phyloP scores from a whole-genome alignment of 35 echinoderm and acorn worm genomes.

The Anneissia japonica region DNA sequence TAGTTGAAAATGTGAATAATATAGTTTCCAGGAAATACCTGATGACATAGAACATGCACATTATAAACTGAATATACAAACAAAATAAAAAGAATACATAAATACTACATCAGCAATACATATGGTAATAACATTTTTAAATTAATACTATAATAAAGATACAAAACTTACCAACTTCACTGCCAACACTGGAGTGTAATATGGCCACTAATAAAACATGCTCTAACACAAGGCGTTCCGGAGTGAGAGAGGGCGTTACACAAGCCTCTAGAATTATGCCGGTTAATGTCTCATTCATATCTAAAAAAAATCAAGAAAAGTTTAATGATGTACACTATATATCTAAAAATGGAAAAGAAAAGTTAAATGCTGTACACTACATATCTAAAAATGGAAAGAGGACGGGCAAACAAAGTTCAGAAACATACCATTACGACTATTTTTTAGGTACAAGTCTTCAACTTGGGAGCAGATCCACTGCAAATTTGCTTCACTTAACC shows the following conservation, averaged over 20 bases:
- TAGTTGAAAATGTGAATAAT: background rate
- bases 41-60: no score
- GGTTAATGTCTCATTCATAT: conserved; percentile 82
- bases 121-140: no score
- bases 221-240: conserved; percentile 80
- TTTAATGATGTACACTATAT: background rate
- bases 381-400: background rate
- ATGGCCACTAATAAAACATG: conserved; percentile 58
- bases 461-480: conserved; percentile 65
- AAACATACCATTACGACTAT: conserved; percentile 79
- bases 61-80: no score
- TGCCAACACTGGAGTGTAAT: conserved; percentile 77
- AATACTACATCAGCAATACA: no score
- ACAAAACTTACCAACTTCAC: conserved; percentile 87
- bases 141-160: no score
- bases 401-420: background rate
- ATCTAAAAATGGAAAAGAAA: background rate
- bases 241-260: conserved; percentile 38
- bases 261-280: conserved; percentile 46
- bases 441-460: conserved; percentile 67
- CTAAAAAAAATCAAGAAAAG: conserved; percentile 30
- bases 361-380: background rate
- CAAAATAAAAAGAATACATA: no score
- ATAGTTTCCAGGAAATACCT: no score
- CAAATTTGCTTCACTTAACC: conserved; percentile 79